phyloP scores from a whole-genome alignment of 2,797 vertebrate genomes.

The Borostomias antarcticus region DNA sequence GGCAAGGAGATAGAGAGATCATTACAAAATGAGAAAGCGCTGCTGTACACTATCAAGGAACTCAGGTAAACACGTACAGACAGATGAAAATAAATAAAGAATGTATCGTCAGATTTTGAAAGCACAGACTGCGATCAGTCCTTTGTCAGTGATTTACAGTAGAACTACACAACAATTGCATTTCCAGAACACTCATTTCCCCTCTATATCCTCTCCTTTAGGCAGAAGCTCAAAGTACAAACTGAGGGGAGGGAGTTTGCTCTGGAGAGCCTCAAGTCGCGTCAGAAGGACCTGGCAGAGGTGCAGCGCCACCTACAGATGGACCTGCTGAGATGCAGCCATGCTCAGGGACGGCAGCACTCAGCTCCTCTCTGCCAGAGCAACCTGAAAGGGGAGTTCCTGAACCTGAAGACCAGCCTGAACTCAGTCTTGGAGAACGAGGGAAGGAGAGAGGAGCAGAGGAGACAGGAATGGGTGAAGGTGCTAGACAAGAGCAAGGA shows the following conservation, averaged over 20 bases:
- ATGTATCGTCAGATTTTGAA: too few relatives aligned
- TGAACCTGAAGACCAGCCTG: constrained; percentile 12
- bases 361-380: neutral
- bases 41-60: constrained; percentile 11
- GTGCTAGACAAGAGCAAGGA: constrained; percentile 16
- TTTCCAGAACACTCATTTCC: neutral
- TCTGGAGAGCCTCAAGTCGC: constrained; percentile 2
- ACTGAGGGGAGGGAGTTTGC: neutral
- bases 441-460: constrained; percentile 2
- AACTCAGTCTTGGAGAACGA: neutral
- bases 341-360: neutral
- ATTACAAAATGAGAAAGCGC: constrained; percentile 12
- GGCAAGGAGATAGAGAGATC: constrained; percentile 17
- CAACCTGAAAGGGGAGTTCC: constrained; percentile 7
- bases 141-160: too few relatives aligned
- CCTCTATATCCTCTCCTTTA: neutral
- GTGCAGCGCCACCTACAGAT: constrained; percentile 12
- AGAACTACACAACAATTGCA: too few relatives aligned
- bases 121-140: too few relatives aligned
- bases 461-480: constrained; percentile 11
- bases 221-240: constrained; percentile 4
- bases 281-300: constrained; percentile 11
- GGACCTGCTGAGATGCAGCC: constrained; percentile 4
- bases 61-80: constrained; percentile 1
- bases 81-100: too few relatives aligned